Conservation (phyloP, 1,140 invertebrate genomes). For the Eufriesea mexicana region DNA sequence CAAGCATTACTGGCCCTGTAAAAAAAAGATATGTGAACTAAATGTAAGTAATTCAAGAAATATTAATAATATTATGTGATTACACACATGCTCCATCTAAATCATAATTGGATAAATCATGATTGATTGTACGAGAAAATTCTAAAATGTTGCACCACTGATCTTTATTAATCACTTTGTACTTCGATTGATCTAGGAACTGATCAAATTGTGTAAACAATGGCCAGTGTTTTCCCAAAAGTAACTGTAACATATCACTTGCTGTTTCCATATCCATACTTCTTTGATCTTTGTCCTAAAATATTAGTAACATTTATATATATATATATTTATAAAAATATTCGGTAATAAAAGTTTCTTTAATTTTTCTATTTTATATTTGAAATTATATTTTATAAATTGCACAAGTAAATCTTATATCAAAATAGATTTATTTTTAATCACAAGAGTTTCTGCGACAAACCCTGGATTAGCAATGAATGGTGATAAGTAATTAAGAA, state of each 20-base stretch:
- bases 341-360: slow-evolving; percentile 13
- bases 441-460: slow-evolving; percentile 59
- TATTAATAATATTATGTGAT: background rate
- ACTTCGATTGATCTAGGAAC: slow-evolving; percentile 94
- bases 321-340: background rate
- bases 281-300: slow-evolving; percentile 95
- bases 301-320: slow-evolving; percentile 42
- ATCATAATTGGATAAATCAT: slow-evolving; percentile 94
- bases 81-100: slow-evolving; percentile 96
- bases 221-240: slow-evolving; percentile 93
- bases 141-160: slow-evolving; percentile 98
- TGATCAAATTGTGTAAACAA: slow-evolving; percentile 91
- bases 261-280: slow-evolving; percentile 96
- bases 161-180: slow-evolving; percentile 97
- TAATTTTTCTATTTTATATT: slow-evolving; percentile 24
- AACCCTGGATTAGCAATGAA: slow-evolving; percentile 54
- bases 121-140: slow-evolving; percentile 93
- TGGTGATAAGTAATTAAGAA: slow-evolving; percentile 58
- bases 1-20: slow-evolving; percentile 96
- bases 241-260: slow-evolving; percentile 92
- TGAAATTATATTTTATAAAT: slow-evolving; percentile 55
- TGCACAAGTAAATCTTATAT: slow-evolving; percentile 61
- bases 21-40: slow-evolving; percentile 42
- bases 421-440: slow-evolving; percentile 61
- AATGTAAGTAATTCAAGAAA: background rate